Base-by-base conservation (phyloP, 2,797 vertebrate genomes). In the Phrynocephalus forsythii region DNA sequence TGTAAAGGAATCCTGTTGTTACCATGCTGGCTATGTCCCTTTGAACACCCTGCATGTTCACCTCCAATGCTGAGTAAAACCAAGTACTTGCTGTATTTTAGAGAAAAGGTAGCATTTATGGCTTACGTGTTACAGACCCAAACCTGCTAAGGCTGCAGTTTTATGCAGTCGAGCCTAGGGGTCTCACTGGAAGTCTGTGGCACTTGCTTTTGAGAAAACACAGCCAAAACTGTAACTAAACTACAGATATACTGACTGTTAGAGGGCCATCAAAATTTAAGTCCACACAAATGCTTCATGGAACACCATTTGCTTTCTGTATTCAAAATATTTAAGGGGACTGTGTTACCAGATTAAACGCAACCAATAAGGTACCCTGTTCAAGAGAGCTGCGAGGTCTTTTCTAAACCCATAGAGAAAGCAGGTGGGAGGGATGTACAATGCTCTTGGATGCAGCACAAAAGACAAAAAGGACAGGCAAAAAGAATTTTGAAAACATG, bases 361-460 rank as follows among this genome's bases (percentile, higher is more conserved):
- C 83, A 89, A 90, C 50, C 63, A 91, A 81, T 89, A 92, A 83
- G 91, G 83, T 76, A 6, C 22, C 15, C 50, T 28, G 26, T 3
- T 22, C 38, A 93, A 87, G 92, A 94, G 93, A 90, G 48, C 91
- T 84, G 73, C 67, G 86, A 1, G 94, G 95, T 89, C 6, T 16
- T 26, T 33, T 33, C 84, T 85, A 30, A 86, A 81, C 89, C 86
- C 68, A 8, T 50, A n/a, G 89, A 86, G 56, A 87, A 80, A 87
- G 82, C 83, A 87, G 38, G 92, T 87, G 71, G 87, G 52, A 85
- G 75, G 72, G 60, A 84, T 10, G 89, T 85, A 82, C 9, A 48
- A 67, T 44, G 90, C 82, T 87, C 91, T 87, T 86, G 80, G 91
- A 94, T 92, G 94, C 94, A 91, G 84, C 88, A 88, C 66, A 79